Evolutionary conservation across 2,797 vertebrate species (phyloP), one percentile per base, ranked within the genome.

Genomic region (Pseudochromis fuscus): DNA sequence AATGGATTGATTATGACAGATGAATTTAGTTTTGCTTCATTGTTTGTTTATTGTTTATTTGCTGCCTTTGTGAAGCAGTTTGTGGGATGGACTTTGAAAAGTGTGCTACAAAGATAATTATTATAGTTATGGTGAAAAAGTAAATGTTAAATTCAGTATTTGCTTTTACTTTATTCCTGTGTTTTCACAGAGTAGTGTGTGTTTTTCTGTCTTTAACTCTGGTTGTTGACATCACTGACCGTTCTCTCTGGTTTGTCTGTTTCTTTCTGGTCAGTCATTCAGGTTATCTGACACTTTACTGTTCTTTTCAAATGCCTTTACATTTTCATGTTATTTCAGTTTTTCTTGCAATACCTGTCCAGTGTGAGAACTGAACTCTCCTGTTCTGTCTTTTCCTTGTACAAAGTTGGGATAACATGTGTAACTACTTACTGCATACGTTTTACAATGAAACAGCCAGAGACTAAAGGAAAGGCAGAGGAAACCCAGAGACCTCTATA

Each of bases 381-480:
- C 3, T 21, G 23, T n/a, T 24, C 18, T 7, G 23, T 63, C 8
- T n/a, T 55, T 45, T 57, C 23, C 74, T 23, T 71, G 72, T 67
- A 77, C 74, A 81, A 77, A 61, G 66, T 76, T 40, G 38, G 4
- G 3, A 67, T 75, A 76, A 82, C 89, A 91, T 86, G 55, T 88
- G 89, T 21, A 80, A 87, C 67, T 65, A 81, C 77, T 92, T 91
- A 89, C 73, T 71, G 67, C 55, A 51, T 70, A 50, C 46, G 68
- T 81, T 89, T 92, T 85, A 87, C 75, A 89, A 78, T 67, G 60
- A 84, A 83, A 74, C 46, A 67, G 81, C 61, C 56, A 42, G 68
- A 61, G 30, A 68, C 55, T 72, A 87, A 88, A 84, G 81, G 72
- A 88, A 86, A 88, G 83, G 72, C 80, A 81, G 81, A 72, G 69